Conservation (phyloP, 2,888 invertebrate species). For the Leucoma salicis region DNA sequence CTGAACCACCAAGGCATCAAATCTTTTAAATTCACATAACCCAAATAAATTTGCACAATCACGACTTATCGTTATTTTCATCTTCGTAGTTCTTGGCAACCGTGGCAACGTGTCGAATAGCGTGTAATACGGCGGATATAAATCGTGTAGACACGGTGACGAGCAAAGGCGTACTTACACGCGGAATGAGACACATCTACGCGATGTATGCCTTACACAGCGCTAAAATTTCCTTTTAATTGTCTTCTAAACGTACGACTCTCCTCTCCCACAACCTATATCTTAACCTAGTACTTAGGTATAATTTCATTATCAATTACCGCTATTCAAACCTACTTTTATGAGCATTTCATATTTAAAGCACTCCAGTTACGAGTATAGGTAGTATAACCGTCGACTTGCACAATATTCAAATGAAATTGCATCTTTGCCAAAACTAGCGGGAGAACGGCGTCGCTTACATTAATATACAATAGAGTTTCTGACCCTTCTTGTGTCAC, state of each 20-base stretch:
- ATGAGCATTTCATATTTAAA: conserved; percentile 76
- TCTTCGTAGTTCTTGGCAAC: conserved; percentile 42
- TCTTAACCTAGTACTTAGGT: conserved; percentile 16
- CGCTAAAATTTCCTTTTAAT: conserved; percentile 69
- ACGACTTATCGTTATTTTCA: not conserved
- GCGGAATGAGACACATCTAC: conserved; percentile 67
- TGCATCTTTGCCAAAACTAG: conserved; percentile 82
- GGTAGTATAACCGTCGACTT: conserved; percentile 70
- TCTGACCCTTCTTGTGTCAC: conserved; percentile 69
- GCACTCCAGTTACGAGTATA: conserved; percentile 63
- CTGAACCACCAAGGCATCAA: too few relatives aligned
- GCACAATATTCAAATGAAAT: conserved; percentile 82
- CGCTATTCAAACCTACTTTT: conserved; percentile 55
- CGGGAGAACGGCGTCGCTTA: conserved; percentile 71
- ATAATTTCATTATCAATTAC: conserved; percentile 50
- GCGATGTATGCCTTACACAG: conserved; percentile 43
- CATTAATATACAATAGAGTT: conserved; percentile 79
- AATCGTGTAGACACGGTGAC: conserved; percentile 74
- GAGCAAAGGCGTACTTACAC: conserved; percentile 68
- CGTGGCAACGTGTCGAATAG: conserved; percentile 76
- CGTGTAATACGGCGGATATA: conserved; percentile 77
- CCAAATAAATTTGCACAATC: not conserved
- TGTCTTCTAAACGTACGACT: conserved; percentile 57
- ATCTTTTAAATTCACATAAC: too few relatives aligned
- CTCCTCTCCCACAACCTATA: conserved; percentile 26